Conservation (phyloP, 2,888 invertebrate species). For the Drosophila yooni region DNA sequence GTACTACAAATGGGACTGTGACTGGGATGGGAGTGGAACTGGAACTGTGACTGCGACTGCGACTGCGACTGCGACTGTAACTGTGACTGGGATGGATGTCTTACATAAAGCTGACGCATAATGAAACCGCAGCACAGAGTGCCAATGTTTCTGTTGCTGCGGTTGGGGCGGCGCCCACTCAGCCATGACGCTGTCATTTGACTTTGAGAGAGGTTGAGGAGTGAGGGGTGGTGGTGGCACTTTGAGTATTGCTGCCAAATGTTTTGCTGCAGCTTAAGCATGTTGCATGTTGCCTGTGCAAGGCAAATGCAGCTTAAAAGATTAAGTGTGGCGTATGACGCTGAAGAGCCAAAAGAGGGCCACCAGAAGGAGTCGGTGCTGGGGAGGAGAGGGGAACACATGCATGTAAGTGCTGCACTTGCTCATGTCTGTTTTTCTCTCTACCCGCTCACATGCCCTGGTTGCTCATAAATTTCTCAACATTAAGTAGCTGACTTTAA, state of each 20-base stretch:
- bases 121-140: conserved; percentile 56
- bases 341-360: neutral
- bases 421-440: conserved; percentile 10
- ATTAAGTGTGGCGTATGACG: conserved; percentile 58
- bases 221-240: conserved; percentile 3
- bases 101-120: conserved; percentile 77
- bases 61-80: neutral
- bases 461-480: conserved; percentile 60
- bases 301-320: conserved; percentile 78
- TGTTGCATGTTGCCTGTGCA: conserved; percentile 69
- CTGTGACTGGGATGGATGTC: conserved; percentile 34
- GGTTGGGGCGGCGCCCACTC: conserved; percentile 45
- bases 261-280: conserved; percentile 75
- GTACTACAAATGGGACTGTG: neutral
- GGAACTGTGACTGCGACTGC: neutral
- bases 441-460: conserved; percentile 3
- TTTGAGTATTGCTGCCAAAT: conserved; percentile 56
- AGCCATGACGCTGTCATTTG: conserved; percentile 67
- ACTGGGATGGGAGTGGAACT: conserved; percentile 4
- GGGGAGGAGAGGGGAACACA: neutral
- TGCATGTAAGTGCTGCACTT: conserved; percentile 57
- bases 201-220: conserved; percentile 58
- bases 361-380: neutral
- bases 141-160: conserved; percentile 36
- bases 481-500: conserved; percentile 69